Evolutionary conservation across 1,140 invertebrate species (phyloP), one percentile per base, ranked within the genome.

Genomic region (Globodera rostochiensis): DNA sequence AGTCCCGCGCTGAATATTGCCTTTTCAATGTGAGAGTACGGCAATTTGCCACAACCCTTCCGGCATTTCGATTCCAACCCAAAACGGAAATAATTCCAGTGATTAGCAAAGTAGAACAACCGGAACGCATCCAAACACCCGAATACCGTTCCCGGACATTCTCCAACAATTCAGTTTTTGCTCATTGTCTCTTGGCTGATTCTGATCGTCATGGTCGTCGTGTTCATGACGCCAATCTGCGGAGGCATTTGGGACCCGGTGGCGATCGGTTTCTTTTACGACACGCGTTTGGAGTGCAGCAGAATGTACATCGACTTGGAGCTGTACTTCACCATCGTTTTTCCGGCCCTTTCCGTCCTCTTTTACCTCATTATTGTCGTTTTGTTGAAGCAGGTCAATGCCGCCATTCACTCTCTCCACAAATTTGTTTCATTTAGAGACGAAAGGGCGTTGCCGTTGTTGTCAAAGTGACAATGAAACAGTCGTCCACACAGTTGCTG

Each of bases 291-390:
- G 66, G 6, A 13, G 49, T 66, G 57, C 49, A 78, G 77, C n/a
- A n/a, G 47, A 13, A 21, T 45, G 9, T 78, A 50, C 46, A 15
- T 25, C 66, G 3, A 70, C 11, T 25, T 78, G 50, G 77, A 78
- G 21, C 50, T 78, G 47, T 78, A 78, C 70, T 78, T 78, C 70
- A 78, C 77, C 70, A 69, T 78, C 66, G 46, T 46, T 64, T 78
- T 78, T 11, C 77, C 77, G 11, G 36, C 77, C 4, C n/a, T 78
- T 49, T 78, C 77, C 4, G 47, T 66, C 7, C 49, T 45, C 11
- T 78, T 53, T 69, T 78, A 78, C 66, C 11, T 69, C 25, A 15
- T 64, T 25, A 78, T 78, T 36, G 70, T 78, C 21, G 21, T 70
- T 47, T n/a, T 78, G 11, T 45, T 78, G 25, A 78, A 70, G 47